Conservation (phyloP, 2,888 invertebrate species). For the Athalia circularis region DNA sequence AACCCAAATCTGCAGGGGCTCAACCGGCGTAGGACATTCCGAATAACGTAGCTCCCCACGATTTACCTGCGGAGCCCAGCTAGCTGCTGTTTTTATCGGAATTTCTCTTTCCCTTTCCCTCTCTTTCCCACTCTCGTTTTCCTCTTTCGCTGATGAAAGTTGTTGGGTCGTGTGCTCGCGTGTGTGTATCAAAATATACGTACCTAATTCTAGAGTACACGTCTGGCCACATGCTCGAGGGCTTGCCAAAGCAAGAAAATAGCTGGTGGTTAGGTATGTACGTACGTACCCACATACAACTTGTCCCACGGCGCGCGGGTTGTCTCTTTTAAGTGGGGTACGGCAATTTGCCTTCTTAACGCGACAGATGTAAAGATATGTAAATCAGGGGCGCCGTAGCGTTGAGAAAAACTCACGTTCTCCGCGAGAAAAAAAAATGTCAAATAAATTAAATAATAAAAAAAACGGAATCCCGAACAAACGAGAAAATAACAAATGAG, state of each 20-base stretch:
- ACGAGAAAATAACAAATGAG: neutral
- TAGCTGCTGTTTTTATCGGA: slow-evolving; percentile 26
- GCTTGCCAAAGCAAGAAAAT: too few relatives aligned
- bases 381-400: neutral
- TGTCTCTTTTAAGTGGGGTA: slow-evolving; percentile 9
- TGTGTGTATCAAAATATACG: too few relatives aligned
- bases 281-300: neutral
- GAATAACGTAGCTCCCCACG: slow-evolving; percentile 12
- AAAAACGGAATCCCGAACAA: neutral
- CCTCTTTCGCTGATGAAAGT: neutral
- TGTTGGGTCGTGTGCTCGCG: too few relatives aligned
- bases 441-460: neutral
- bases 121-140: neutral
- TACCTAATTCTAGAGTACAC: too few relatives aligned
- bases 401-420: too few relatives aligned
- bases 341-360: slow-evolving; percentile 1
- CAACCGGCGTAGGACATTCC: slow-evolving; percentile 4
- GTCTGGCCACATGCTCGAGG: too few relatives aligned
- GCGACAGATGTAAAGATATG: neutral
- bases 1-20: slow-evolving; percentile 38
- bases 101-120: neutral
- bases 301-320: neutral
- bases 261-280: neutral
- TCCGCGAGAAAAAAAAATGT: too few relatives aligned
- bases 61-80: slow-evolving; percentile 21